These are phyloP conservation scores for Heliconius congener DNA, from an alignment of 1,140 invertebrate species.

Conservation along the genomic window DNA sequence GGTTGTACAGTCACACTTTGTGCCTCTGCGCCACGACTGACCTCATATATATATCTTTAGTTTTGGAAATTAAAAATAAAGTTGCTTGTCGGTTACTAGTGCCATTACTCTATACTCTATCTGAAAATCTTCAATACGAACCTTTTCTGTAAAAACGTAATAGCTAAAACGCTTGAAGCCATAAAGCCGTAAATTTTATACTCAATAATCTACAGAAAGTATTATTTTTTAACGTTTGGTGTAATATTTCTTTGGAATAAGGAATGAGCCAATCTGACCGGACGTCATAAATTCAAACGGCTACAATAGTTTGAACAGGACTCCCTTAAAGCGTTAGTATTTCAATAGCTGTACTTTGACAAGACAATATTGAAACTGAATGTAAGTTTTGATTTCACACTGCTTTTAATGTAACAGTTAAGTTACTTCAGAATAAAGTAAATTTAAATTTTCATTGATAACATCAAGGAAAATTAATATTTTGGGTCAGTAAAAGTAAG, in stretches of 20 bases:
- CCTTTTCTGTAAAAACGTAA: no score
- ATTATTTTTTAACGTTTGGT: neutral
- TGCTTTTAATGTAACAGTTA: neutral
- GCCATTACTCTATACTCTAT: no score
- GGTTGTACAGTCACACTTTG: no score
- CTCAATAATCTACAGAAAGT: neutral
- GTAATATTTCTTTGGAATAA: conserved; percentile 1
- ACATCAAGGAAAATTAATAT: neutral
- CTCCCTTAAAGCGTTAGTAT: conserved; percentile 2
- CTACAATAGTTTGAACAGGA: conserved; percentile 37
- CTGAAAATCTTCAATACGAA: no score
- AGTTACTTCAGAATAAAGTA: neutral
- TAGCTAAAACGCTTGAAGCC: no score
- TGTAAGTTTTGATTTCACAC: neutral
- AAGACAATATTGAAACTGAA: conserved; percentile 27
- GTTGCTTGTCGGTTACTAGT: no score
- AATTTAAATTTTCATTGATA: no score
- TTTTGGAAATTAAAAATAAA: no score
- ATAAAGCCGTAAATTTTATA: no score
- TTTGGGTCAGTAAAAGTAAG: no score
- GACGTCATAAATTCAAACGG: neutral
- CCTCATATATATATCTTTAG: no score
- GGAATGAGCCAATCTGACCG: neutral
- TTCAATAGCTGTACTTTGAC: conserved; percentile 4
- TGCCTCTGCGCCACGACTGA: no score